Conservation (phyloP, 2,113 vertebrate species). For the Daboia siamensis region DNA sequence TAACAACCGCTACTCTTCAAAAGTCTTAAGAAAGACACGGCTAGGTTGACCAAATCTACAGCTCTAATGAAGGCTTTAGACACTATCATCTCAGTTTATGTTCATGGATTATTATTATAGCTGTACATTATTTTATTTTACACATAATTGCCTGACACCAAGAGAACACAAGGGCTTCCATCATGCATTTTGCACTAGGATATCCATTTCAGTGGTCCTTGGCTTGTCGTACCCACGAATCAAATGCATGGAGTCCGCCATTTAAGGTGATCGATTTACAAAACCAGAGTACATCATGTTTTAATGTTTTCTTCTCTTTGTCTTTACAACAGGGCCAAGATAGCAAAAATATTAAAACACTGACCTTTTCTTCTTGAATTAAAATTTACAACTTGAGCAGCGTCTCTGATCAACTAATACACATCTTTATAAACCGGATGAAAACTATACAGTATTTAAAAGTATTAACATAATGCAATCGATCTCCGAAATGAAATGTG, state of each 20-base stretch:
- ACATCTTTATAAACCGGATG: conserved; percentile 57
- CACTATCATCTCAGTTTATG: conserved; percentile 29
- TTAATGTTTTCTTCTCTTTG: neutral
- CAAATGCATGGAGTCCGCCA: conserved; percentile 10
- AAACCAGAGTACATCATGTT: conserved; percentile 39
- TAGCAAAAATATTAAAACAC: conserved; percentile 50
- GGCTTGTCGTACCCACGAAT: conserved; percentile 23
- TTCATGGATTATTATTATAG: conserved; percentile 14
- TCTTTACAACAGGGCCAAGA: conserved; percentile 38
- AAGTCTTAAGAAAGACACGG: neutral
- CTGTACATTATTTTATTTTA: conserved; percentile 35
- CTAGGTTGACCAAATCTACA: neutral
- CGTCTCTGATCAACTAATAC: conserved; percentile 61
- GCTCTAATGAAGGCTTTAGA: conserved; percentile 17
- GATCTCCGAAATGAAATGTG: conserved; percentile 57
- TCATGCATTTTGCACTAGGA: conserved; percentile 43
- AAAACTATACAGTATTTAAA: conserved; percentile 62
- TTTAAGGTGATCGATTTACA: conserved; percentile 42
- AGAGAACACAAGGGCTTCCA: conserved; percentile 25
- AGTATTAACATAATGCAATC: conserved; percentile 65
- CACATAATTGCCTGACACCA: conserved; percentile 38
- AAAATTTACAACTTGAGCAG: conserved; percentile 57
- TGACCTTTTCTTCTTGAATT: conserved; percentile 46
- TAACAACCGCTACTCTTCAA: neutral
- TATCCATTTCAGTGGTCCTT: conserved; percentile 23